These are phyloP conservation scores for Salvelinus fontinalis DNA, from an alignment of 2,113 vertebrate genomes.

Conservation along the genomic window DNA sequence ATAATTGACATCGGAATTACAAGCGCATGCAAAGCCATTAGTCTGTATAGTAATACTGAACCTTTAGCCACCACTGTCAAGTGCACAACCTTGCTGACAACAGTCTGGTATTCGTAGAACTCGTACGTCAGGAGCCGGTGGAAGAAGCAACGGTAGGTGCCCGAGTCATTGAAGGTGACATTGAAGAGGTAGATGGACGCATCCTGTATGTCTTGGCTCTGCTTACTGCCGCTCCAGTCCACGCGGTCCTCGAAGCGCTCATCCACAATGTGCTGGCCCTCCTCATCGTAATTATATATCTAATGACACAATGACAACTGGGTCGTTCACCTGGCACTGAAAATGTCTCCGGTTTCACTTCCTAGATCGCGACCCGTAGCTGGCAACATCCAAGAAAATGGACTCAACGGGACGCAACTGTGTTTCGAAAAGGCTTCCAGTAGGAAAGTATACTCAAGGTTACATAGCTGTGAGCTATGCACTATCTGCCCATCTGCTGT, in stretches of 20 bases:
- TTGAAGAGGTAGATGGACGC: slow-evolving; percentile 84
- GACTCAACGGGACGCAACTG: background rate
- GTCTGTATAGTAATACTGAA: slow-evolving; percentile 35
- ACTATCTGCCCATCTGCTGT: background rate
- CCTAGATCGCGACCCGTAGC: background rate
- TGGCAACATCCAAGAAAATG: background rate
- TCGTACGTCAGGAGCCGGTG: slow-evolving; percentile 78
- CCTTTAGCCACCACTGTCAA: slow-evolving; percentile 84
- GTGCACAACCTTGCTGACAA: slow-evolving; percentile 76
- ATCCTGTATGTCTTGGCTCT: slow-evolving; percentile 83
- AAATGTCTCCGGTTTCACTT: background rate
- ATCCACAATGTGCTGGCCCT: slow-evolving; percentile 53
- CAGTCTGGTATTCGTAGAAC: slow-evolving; percentile 68
- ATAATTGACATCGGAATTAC: background rate
- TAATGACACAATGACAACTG: slow-evolving; percentile 38
- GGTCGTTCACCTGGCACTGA: background rate
- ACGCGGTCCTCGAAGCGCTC: slow-evolving; percentile 74
- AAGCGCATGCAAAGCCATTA: background rate
- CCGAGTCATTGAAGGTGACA: slow-evolving; percentile 83
- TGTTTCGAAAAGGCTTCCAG: background rate
- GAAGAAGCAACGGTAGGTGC: slow-evolving; percentile 82
- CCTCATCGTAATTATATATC: slow-evolving; percentile 79
- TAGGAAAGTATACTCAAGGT: background rate
- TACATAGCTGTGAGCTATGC: background rate
- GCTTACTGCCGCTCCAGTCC: slow-evolving; percentile 82